Conservation (phyloP, 2,797 vertebrate species). For the Amniataba percoides region DNA sequence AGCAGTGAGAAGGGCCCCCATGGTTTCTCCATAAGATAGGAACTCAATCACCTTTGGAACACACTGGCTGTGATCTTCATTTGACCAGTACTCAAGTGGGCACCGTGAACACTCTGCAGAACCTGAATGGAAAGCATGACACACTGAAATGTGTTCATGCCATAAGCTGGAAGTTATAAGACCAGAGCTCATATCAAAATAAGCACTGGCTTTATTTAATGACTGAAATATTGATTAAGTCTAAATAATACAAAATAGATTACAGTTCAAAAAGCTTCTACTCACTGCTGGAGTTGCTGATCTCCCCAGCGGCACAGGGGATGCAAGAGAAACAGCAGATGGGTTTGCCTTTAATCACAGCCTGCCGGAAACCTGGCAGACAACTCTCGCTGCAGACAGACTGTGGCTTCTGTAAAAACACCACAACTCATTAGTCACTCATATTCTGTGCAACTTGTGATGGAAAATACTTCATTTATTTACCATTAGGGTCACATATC, state of each 20-base stretch:
- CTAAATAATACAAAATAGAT: neutral
- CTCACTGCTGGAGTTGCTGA: slow-evolving; percentile 81
- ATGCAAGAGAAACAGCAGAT: slow-evolving; percentile 85
- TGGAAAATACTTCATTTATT: neutral
- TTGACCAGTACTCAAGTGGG: slow-evolving; percentile 82
- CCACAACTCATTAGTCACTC: slow-evolving; percentile 23
- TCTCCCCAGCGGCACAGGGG: slow-evolving; percentile 81
- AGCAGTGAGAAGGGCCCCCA: slow-evolving; percentile 79
- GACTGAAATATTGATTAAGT: neutral
- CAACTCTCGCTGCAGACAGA: slow-evolving; percentile 85
- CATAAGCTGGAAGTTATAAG: neutral
- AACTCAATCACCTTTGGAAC: slow-evolving; percentile 83
- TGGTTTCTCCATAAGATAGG: slow-evolving; percentile 83
- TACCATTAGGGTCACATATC: neutral
- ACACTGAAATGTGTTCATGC: neutral
- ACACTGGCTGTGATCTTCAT: slow-evolving; percentile 79
- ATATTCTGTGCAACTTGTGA: neutral
- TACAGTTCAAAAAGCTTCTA: neutral
- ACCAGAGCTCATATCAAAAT: neutral
- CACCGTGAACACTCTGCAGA: slow-evolving; percentile 80
- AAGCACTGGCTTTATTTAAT: neutral
- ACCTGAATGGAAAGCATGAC: slow-evolving; percentile 68
- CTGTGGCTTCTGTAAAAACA: slow-evolving; percentile 75
- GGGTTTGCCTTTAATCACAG: slow-evolving; percentile 81
- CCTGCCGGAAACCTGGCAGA: slow-evolving; percentile 79